These are phyloP conservation scores for Dynastes maya DNA, from an alignment of 2,888 invertebrate genomes.

Conservation along the genomic window DNA sequence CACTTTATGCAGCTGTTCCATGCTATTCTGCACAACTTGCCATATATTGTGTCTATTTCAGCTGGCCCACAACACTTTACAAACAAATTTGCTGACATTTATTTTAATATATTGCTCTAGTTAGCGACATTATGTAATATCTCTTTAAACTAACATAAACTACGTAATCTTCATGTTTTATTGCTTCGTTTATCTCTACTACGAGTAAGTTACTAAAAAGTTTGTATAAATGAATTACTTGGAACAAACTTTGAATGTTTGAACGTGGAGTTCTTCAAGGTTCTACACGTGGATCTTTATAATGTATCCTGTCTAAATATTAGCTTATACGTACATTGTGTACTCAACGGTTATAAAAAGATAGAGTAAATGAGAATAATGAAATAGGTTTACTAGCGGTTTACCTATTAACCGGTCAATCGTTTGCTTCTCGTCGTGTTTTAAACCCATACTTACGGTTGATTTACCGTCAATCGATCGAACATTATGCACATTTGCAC, in stretches of 20 bases:
- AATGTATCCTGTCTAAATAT: too few relatives aligned
- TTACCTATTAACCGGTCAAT: not conserved
- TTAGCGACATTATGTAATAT: slow-evolving; percentile 24
- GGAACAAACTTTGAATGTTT: slow-evolving; percentile 22
- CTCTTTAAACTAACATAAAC: slow-evolving; percentile 12
- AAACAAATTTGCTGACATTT: slow-evolving; percentile 43
- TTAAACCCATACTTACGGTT: too few relatives aligned
- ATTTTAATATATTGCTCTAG: slow-evolving; percentile 38
- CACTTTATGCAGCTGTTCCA: slow-evolving; percentile 35
- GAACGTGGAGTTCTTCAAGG: not conserved
- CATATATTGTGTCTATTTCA: slow-evolving; percentile 37
- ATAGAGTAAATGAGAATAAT: too few relatives aligned
- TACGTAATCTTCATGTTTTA: not conserved
- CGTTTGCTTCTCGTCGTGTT: not conserved
- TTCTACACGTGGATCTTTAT: too few relatives aligned
- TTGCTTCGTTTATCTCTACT: too few relatives aligned
- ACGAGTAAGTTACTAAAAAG: not conserved
- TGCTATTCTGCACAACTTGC: slow-evolving; percentile 27
- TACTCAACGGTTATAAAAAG: not conserved
- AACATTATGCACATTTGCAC: too few relatives aligned
- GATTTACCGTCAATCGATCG: too few relatives aligned
- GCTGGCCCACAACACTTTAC: slow-evolving; percentile 42
- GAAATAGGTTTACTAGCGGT: too few relatives aligned
- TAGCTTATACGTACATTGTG: not conserved
- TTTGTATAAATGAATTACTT: slow-evolving; percentile 17